phyloP scores from a whole-genome alignment of 2,797 vertebrate genomes.

The Premnoplex brunnescens region DNA sequence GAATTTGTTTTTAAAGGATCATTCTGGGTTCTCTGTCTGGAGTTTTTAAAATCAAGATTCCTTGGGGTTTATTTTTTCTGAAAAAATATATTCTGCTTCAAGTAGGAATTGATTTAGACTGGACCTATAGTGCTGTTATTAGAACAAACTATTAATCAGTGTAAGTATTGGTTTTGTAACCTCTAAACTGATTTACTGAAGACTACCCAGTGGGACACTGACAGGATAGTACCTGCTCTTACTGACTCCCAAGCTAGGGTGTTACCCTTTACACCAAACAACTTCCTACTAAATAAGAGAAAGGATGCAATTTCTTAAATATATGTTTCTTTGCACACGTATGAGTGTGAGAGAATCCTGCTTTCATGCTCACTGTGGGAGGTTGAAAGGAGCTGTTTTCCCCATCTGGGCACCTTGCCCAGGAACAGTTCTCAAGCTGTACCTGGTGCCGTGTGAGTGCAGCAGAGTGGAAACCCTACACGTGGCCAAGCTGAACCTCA shows the following conservation, averaged over 20 bases:
- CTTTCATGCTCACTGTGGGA: not conserved
- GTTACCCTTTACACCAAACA: not conserved
- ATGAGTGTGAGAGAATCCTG: fast-evolving
- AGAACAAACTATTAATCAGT: not conserved
- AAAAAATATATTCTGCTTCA: not conserved
- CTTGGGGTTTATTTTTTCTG: not conserved
- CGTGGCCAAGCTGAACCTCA: not conserved
- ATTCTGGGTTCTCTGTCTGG: not conserved
- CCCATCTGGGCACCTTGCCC: not conserved
- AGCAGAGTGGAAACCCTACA: not conserved
- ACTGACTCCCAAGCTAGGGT: not conserved
- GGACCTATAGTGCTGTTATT: not conserved
- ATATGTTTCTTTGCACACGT: fast-evolving
- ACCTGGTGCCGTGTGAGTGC: not conserved
- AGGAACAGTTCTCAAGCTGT: not conserved
- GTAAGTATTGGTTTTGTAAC: not conserved
- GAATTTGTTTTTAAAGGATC: not conserved
- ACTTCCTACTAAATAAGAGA: not conserved
- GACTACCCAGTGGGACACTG: not conserved
- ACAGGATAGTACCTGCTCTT: not conserved
- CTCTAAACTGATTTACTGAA: not conserved
- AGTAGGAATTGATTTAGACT: not conserved
- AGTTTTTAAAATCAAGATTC: not conserved
- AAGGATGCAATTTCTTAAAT: not conserved
- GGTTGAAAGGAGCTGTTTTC: not conserved